These are phyloP conservation scores for Stenchaetothrips biformis DNA, from an alignment of 2,888 invertebrate genomes.

Conservation along the genomic window DNA sequence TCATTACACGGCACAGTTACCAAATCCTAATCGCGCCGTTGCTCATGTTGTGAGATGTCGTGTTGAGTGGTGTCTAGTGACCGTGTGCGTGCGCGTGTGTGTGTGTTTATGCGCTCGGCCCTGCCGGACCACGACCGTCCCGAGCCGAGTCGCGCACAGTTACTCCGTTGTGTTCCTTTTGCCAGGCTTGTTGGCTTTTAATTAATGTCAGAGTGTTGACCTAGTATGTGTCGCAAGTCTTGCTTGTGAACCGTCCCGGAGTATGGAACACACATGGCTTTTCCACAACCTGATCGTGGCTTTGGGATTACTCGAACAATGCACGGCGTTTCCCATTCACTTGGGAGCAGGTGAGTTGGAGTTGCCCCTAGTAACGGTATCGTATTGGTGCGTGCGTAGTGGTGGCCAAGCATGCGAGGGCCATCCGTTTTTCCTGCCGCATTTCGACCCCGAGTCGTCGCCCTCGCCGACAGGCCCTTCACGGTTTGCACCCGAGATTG, in stretches of 20 bases:
- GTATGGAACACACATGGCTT: conserved; percentile 20
- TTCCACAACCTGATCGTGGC: conserved; percentile 22
- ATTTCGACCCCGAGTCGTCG: too few relatives aligned
- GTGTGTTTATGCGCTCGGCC: too few relatives aligned
- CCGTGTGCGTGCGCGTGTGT: neutral
- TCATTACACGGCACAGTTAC: neutral
- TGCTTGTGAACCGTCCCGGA: neutral
- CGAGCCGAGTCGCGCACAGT: neutral
- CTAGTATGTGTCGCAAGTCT: neutral
- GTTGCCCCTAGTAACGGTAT: too few relatives aligned
- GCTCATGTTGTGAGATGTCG: neutral
- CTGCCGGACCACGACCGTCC: neutral
- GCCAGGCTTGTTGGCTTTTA: neutral
- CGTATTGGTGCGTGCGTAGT: too few relatives aligned
- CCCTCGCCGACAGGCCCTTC: too few relatives aligned
- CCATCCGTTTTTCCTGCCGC: neutral
- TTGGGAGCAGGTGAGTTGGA: conserved; percentile 3
- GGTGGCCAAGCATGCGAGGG: neutral
- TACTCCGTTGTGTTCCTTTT: neutral
- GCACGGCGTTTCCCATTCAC: conserved; percentile 7
- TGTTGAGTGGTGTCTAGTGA: neutral
- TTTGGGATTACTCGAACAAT: conserved; percentile 19
- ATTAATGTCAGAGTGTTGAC: neutral
- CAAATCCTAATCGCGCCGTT: neutral
- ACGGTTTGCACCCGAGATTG: too few relatives aligned